A percentile compares a stretch with the other conserved stretches of the same genome.
These are phyloP conservation scores for Acipenser oxyrinchus DNA, from an alignment of 2,797 vertebrate genomes.

Conservation along the genomic window DNA sequence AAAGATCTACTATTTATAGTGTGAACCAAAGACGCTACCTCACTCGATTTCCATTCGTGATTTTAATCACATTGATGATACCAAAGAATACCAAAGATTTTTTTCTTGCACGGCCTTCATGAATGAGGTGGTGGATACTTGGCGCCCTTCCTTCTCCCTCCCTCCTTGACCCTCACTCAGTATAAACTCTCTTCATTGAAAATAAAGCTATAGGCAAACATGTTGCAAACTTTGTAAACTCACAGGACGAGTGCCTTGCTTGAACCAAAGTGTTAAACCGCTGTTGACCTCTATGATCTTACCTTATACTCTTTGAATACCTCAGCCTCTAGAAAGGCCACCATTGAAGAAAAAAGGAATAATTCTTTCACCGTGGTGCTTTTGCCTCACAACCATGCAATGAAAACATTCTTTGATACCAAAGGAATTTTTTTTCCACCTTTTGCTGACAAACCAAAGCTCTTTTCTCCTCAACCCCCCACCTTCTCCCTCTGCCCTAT, in stretches of 20 bases:
- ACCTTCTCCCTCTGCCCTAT: slow-evolving; percentile 40
- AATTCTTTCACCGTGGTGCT: slow-evolving; percentile 93
- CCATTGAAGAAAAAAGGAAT: slow-evolving; percentile 81
- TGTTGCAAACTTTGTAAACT: slow-evolving; percentile 92
- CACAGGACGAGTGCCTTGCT: slow-evolving; percentile 99
- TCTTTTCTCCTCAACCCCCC: slow-evolving; percentile 49
- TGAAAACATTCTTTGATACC: slow-evolving; percentile 86
- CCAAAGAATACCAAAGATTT: slow-evolving; percentile 99
- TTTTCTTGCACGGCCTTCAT: slow-evolving; percentile 84
- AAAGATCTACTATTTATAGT: slow-evolving; percentile 95
- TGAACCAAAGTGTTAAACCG: slow-evolving; percentile 99
- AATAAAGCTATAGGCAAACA: slow-evolving; percentile 67
- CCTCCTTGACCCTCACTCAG: slow-evolving; percentile 46
- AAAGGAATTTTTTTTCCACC: slow-evolving; percentile 81
- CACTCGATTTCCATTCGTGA: slow-evolving; percentile 98
- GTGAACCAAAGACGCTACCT: slow-evolving; percentile 99
- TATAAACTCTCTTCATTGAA: slow-evolving; percentile 61
- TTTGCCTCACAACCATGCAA: slow-evolving; percentile 96
- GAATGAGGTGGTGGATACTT: slow-evolving; percentile 78
- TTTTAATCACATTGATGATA: slow-evolving; percentile 99
- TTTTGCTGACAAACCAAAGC: slow-evolving; percentile 95
- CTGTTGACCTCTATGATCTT: slow-evolving; percentile 89
- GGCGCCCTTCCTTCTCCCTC: slow-evolving; percentile 45
- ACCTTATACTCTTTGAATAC: slow-evolving; percentile 97
- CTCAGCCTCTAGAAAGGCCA: slow-evolving; percentile 99